Conservation (phyloP, 2,888 invertebrate genomes). For the Cheilosia grossa region DNA sequence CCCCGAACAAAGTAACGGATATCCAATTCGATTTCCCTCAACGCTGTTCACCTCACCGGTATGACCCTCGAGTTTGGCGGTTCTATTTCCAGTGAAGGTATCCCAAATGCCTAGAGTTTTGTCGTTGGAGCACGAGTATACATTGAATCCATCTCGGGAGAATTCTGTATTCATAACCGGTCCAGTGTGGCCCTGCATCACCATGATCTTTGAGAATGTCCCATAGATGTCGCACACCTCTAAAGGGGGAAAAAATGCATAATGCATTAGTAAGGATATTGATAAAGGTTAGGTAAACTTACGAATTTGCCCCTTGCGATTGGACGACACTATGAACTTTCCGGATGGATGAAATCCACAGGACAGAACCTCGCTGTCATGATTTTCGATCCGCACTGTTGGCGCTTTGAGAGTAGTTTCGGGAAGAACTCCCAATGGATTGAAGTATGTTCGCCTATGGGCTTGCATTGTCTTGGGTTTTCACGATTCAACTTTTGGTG, state of each 20-base stretch:
- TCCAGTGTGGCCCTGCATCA: slow-evolving; percentile 96
- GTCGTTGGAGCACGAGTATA: slow-evolving; percentile 97
- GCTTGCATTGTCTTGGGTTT: slow-evolving; percentile 88
- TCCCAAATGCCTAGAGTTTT: slow-evolving; percentile 98
- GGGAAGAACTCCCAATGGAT: slow-evolving; percentile 78
- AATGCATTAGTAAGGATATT: no score
- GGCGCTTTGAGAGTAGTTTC: slow-evolving; percentile 16
- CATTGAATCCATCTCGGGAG: slow-evolving; percentile 90
- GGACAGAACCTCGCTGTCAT: slow-evolving; percentile 34
- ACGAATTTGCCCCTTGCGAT: slow-evolving; percentile 28
- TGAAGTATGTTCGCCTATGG: slow-evolving; percentile 84
- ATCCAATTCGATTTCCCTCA: slow-evolving; percentile 85
- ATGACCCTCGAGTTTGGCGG: slow-evolving; percentile 95
- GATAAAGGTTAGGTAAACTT: slow-evolving; percentile 1
- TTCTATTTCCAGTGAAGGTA: slow-evolving; percentile 91
- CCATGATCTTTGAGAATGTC: slow-evolving; percentile 97
- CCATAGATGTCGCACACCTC: slow-evolving; percentile 90
- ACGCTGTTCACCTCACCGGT: slow-evolving; percentile 88
- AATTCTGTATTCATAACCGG: slow-evolving; percentile 96
- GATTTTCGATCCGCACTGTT: slow-evolving; percentile 31
- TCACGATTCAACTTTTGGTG: background rate
- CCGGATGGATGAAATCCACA: slow-evolving; percentile 41
- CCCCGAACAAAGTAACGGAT: slow-evolving; percentile 94
- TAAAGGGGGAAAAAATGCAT: background rate
- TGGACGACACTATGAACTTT: slow-evolving; percentile 16